Base-by-base conservation (phyloP, 2,113 vertebrate species). In the Aramus guarauna region DNA sequence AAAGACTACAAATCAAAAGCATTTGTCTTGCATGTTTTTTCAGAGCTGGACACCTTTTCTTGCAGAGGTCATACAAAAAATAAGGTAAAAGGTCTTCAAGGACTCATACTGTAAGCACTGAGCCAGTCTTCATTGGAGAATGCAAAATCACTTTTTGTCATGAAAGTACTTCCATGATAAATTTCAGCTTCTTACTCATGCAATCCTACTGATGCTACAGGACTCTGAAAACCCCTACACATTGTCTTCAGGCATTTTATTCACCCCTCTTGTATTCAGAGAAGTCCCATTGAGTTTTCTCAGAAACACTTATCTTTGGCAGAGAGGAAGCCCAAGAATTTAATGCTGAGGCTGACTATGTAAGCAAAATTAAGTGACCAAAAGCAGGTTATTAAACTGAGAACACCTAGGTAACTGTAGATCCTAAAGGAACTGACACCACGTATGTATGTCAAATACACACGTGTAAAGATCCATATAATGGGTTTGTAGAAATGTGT, bases 101-200 rank as follows among this genome's bases (percentile, higher is more conserved):
- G 56, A 92, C n/a, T 82, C 66, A 48, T 41, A 37, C 0, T 27
- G 50, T 69, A 94, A 95, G 80, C 41, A 95, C 9, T 37, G 71
- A 84, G 59, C 37, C 69, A 87, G 84, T 45, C 45, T 90, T 79
- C 67, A 79, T 1, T 6, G 26, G 66, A 82, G 27, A 16, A 91
- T 66, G 83, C 73, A 91, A 77, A 93, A 94, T 92, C 71, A 80
- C 34, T 91, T 91, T 62, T 72, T 91, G 85, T 50, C 91, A 79
- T 21, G 21, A 52, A 88, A 72, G 29, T 34, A 39, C 8, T 77
- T 89, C 47, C 1, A 12, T 62, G 80, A 91, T 58, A 87, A 92
- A 89, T 91, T 58, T 66, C 45, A 90, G n/a, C n/a, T 85, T 81
- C 86, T 72, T 73, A 75, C 30, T 63, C 0, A 0, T 67, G n/a